Evolutionary conservation across 2,888 invertebrate species (phyloP).

Genomic region (Mylabris sibirica): DNA sequence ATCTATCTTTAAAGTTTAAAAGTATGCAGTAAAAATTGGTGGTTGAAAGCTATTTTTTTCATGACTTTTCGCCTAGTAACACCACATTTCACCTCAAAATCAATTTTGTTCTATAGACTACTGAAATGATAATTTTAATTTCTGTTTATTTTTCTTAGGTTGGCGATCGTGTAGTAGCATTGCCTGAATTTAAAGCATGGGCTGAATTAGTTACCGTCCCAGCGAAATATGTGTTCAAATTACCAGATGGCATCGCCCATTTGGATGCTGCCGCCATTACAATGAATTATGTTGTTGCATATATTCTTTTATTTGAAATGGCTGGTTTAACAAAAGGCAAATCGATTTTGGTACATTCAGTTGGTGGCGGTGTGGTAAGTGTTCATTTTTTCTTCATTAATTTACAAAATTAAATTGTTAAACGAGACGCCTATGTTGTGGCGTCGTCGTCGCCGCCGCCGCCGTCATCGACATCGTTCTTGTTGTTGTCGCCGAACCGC

Average conservation of each 20-base stretch:
- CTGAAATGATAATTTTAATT: no score
- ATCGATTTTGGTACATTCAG: constrained; percentile 83
- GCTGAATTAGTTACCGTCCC: constrained; percentile 84
- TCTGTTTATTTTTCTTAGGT: constrained; percentile 64
- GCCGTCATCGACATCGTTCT: neutral
- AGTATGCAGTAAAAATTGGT: neutral
- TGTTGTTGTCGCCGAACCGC: no score
- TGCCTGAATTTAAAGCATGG: constrained; percentile 87
- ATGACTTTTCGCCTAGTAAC: constrained; percentile 15
- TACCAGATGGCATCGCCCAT: constrained; percentile 78
- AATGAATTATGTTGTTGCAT: constrained; percentile 86
- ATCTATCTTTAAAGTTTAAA: neutral
- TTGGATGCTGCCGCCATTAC: constrained; percentile 85
- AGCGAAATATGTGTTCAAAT: constrained; percentile 79
- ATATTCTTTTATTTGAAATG: constrained; percentile 84
- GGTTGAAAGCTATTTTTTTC: no score
- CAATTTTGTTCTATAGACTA: no score
- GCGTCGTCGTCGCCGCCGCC: constrained; percentile 18
- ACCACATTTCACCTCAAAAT: neutral
- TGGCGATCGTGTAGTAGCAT: constrained; percentile 82
- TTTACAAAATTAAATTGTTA: neutral
- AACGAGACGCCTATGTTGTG: constrained; percentile 15
- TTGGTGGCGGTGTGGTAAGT: constrained; percentile 89
- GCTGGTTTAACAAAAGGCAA: constrained; percentile 80
- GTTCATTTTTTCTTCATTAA: constrained; percentile 13